Conservation (phyloP, 2,113 vertebrate species). For the Thryonomys swinderianus region DNA sequence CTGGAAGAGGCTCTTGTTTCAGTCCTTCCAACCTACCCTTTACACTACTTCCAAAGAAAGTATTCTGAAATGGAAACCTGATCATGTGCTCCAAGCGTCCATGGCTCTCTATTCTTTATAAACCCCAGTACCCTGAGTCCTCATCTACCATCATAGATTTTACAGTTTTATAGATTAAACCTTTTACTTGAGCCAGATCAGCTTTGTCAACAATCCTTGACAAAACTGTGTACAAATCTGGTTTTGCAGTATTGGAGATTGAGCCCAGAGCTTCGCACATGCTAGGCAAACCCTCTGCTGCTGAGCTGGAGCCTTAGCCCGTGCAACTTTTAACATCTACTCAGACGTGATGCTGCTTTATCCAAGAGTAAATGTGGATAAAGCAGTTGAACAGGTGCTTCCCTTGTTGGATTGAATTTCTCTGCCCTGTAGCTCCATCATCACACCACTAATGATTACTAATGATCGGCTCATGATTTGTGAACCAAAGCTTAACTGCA, state of each 20-base stretch:
- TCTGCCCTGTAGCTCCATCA: constrained; percentile 37
- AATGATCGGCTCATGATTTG: constrained; percentile 57
- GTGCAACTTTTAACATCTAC: background rate
- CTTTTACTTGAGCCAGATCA: background rate
- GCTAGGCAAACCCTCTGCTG: background rate
- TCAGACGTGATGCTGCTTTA: background rate
- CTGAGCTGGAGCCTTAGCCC: background rate
- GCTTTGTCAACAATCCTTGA: background rate
- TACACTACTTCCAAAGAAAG: background rate
- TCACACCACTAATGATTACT: constrained; percentile 62
- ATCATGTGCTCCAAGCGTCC: background rate
- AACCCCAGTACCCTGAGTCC: background rate
- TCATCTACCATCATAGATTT: background rate
- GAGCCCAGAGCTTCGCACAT: background rate
- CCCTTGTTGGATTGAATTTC: constrained; percentile 68
- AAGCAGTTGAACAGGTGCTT: background rate
- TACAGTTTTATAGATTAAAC: background rate
- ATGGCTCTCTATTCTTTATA: background rate
- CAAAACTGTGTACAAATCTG: background rate
- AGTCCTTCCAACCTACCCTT: background rate
- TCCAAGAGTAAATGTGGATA: background rate
- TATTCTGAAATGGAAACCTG: background rate
- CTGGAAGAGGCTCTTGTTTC: background rate
- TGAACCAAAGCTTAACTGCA: constrained; percentile 67
- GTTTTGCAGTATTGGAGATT: background rate